Evolutionary conservation across 2,797 vertebrate species (phyloP).

Genomic region (Sebastes nivosus): DNA sequence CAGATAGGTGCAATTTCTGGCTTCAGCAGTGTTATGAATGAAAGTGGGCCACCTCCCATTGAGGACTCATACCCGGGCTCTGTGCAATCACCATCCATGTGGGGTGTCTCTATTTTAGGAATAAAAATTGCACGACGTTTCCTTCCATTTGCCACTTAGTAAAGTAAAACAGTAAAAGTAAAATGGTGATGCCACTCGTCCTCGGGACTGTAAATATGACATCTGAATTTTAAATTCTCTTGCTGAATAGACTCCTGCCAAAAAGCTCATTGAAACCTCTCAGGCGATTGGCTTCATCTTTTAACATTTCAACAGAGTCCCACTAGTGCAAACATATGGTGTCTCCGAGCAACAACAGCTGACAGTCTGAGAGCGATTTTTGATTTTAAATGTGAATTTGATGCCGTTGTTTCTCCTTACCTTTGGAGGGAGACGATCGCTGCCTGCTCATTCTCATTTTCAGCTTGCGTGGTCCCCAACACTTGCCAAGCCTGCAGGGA

Average conservation of each 20-base stretch:
- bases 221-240: neutral
- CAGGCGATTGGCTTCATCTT: conserved; percentile 7
- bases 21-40: conserved; percentile 42
- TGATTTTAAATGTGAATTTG: neutral
- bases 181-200: neutral
- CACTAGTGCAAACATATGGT: conserved; percentile 34
- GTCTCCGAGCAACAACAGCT: neutral
- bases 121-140: neutral
- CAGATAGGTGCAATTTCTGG: conserved; percentile 37
- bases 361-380: neutral
- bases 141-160: neutral
- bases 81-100: conserved; percentile 40
- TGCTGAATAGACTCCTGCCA: neutral
- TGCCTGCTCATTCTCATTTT: conserved; percentile 98
- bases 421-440: conserved; percentile 99
- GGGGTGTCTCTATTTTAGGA: conserved; percentile 47
- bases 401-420: conserved; percentile 79
- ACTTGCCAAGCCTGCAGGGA: conserved; percentile 94
- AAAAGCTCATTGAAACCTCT: conserved; percentile 20
- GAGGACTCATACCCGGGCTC: conserved; percentile 30
- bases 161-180: neutral
- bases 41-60: conserved; percentile 65
- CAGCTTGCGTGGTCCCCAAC: conserved; percentile 96
- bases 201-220: neutral
- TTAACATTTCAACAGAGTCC: conserved; percentile 14